Evolutionary conservation across 2,113 vertebrate genomes (phyloP).

Genomic region (Notothenia coriiceps): DNA sequence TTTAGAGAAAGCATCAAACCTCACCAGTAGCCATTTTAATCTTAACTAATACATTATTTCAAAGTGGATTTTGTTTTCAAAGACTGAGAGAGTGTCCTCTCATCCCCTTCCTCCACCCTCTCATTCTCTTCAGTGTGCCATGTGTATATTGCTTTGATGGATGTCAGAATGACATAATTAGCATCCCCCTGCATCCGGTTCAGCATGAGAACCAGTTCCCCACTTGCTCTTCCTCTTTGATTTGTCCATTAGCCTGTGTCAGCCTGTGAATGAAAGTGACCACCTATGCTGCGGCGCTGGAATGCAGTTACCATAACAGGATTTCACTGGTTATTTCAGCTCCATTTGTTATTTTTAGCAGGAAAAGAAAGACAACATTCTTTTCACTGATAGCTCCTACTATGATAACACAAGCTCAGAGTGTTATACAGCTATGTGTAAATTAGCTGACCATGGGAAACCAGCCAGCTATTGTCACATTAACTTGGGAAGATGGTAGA

Average conservation of each 20-base stretch:
- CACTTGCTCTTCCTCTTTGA: conserved; percentile 19
- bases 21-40: background rate
- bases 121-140: background rate
- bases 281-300: conserved; percentile 61
- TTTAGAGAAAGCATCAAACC: background rate
- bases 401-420: conserved; percentile 38
- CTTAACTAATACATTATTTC: background rate
- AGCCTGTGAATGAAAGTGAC: conserved; percentile 38
- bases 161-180: conserved; percentile 1
- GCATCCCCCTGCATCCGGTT: conserved; percentile 2
- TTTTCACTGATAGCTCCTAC: conserved; percentile 49
- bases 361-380: conserved; percentile 53
- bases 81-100: background rate
- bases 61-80: background rate
- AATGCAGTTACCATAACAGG: conserved; percentile 63
- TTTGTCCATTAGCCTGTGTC: background rate
- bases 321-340: conserved; percentile 56
- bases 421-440: conserved; percentile 8
- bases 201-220: conserved; percentile 11
- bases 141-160: background rate
- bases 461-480: background rate
- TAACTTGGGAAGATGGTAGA: background rate
- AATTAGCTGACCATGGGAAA: conserved; percentile 31
- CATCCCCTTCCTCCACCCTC: background rate
- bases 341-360: conserved; percentile 64